Base-by-base conservation (phyloP, 1,140 invertebrate species). In the Drosophila ficusphila region DNA sequence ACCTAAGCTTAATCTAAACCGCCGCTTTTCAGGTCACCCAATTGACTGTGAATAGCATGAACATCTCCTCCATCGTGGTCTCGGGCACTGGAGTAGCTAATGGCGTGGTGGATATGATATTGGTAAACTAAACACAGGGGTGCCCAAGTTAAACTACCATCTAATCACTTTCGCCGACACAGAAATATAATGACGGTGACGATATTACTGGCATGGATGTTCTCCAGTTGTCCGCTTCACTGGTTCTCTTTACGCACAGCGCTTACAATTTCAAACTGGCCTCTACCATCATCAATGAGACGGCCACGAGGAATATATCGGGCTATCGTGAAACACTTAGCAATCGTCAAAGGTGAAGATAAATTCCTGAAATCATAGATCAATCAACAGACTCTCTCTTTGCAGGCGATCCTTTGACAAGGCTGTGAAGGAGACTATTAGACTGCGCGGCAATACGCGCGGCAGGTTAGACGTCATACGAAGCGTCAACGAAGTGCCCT, bases 391-490 rank as follows among this genome's bases (percentile, higher is more conserved):
- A 36, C 9, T 19, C n/a, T 21, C 1, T 33, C 3, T 2, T 65
- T 62, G 11, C 49, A 91, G 90, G 12, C 69, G 68, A 1, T 14
- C 70, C 23, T 91, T 90, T 33, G 83, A 91, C 34, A 90, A 91
- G 53, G 18, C 73, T 9, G 36, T 69, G 1, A 91, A 74, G 31
- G 90, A 90, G 57, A 91, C 90, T 1, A 51, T 72, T 2, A 82
- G 90, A 11, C 53, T 69, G 1, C 51, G 36, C 0, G 90, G 90
- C n/a, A 46, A 23, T 0, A 62, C 39, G 0, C 41, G 12, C 7
- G 85, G 78, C n/a, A 90, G 77, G 34, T 41, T 82, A 29, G 86
- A 90, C 46, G 73, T 91, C 8, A 91, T 91, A 48, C 89, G 90
- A 4, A 70, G 57, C 18, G 72, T 77, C 3, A 91, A 91, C 44